Evolutionary conservation across 2,797 vertebrate genomes (phyloP).

Genomic region (Cyclura pinguis): DNA sequence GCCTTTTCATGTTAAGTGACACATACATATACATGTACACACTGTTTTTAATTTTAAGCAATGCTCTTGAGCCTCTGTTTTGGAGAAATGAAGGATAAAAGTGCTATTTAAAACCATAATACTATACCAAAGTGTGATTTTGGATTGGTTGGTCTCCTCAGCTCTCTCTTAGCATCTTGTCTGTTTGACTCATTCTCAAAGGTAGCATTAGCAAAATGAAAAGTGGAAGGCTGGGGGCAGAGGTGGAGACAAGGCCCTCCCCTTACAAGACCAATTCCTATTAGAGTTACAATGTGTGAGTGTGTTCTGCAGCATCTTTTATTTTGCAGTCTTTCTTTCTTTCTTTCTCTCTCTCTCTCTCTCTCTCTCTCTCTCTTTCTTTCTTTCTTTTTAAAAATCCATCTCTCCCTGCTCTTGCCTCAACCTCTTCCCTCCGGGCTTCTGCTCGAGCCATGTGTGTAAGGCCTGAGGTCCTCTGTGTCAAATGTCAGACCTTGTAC

Average conservation of each 20-base stretch:
- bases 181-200: slow-evolving; percentile 35
- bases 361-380: slow-evolving; percentile 40
- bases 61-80: no score
- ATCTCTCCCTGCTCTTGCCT: neutral
- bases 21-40: neutral
- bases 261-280: slow-evolving; percentile 71
- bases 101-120: neutral
- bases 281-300: slow-evolving; percentile 86
- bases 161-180: neutral
- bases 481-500: slow-evolving; percentile 99
- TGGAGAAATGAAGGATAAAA: neutral
- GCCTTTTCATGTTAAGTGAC: no score
- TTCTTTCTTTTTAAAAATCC: slow-evolving; percentile 30
- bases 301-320: slow-evolving; percentile 54
- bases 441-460: slow-evolving; percentile 86
- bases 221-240: neutral
- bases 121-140: neutral
- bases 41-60: neutral
- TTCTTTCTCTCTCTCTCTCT: slow-evolving; percentile 51
- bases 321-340: neutral
- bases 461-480: slow-evolving; percentile 93
- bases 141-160: neutral
- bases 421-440: slow-evolving; percentile 86
- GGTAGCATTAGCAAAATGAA: slow-evolving; percentile 39
- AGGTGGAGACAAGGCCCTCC: slow-evolving; percentile 40